Conservation (phyloP, 2,113 vertebrate species). For the Sylvietta virens region DNA sequence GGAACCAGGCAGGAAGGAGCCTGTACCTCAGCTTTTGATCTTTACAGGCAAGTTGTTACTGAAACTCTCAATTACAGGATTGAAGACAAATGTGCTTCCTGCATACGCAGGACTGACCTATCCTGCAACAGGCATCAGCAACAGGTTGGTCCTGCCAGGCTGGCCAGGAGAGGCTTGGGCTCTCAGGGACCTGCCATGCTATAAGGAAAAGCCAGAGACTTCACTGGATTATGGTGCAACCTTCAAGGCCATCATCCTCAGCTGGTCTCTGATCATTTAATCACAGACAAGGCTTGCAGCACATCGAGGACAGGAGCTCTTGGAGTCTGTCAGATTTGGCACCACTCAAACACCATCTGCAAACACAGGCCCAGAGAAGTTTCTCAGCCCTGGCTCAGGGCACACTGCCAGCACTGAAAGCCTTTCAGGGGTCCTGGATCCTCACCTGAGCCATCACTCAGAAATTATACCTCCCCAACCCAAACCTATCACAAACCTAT, state of each 20-base stretch:
- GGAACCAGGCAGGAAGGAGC: background rate
- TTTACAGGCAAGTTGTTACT: background rate
- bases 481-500: background rate
- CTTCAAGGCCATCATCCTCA: background rate
- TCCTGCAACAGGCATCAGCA: background rate
- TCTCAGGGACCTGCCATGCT: background rate
- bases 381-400: background rate
- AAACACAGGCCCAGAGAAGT: background rate
- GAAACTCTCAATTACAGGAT: conserved; percentile 1
- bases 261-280: background rate
- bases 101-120: background rate
- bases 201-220: background rate
- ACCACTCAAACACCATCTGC: background rate
- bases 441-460: background rate
- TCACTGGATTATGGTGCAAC: no score
- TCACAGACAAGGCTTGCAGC: background rate
- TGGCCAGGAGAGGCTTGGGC: background rate
- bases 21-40: background rate
- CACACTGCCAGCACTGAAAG: background rate
- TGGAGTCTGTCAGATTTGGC: background rate
- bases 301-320: background rate
- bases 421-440: background rate
- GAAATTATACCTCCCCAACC: background rate
- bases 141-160: background rate
- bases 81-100: background rate